Evolutionary conservation across 2,888 invertebrate genomes (phyloP).

Genomic region (Aphidius colemani): DNA sequence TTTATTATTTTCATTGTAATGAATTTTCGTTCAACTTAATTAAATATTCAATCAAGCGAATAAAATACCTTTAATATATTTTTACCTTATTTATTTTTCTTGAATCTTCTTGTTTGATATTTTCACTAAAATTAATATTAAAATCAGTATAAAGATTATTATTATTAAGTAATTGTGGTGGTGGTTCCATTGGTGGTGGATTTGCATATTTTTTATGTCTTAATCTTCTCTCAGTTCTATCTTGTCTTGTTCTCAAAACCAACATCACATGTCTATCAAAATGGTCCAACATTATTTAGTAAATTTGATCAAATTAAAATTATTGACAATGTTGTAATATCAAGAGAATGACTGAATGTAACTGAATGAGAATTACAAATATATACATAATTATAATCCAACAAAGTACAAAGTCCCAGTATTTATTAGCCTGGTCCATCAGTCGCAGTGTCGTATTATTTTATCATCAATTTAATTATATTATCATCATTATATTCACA

Average conservation of each 20-base stretch:
- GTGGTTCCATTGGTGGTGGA: conserved; percentile 49
- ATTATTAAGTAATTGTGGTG: conserved; percentile 45
- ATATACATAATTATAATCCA: conserved; percentile 19
- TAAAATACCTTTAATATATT: neutral
- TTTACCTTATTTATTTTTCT: conserved; percentile 28
- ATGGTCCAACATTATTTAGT: conserved; percentile 38
- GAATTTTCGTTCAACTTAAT: conserved; percentile 1
- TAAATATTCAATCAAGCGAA: neutral
- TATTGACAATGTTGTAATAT: too few species aligned
- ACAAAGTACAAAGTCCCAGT: conserved; percentile 46
- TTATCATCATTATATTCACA: conserved; percentile 27
- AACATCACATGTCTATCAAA: conserved; percentile 45
- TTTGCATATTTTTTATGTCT: conserved; percentile 50
- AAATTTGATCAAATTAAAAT: too few species aligned
- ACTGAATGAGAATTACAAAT: conserved; percentile 36
- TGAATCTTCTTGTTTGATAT: conserved; percentile 38
- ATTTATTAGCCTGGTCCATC: conserved; percentile 46
- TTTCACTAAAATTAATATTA: conserved; percentile 47
- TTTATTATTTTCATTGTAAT: neutral
- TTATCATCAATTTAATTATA: conserved; percentile 39
- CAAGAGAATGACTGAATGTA: conserved; percentile 33
- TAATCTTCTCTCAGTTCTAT: conserved; percentile 48
- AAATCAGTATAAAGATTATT: conserved; percentile 48
- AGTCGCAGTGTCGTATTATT: too few species aligned
- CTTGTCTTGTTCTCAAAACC: conserved; percentile 48